phyloP scores from a whole-genome alignment of 1,140 invertebrate genomes.

The Panagrolaimus sp. region DNA sequence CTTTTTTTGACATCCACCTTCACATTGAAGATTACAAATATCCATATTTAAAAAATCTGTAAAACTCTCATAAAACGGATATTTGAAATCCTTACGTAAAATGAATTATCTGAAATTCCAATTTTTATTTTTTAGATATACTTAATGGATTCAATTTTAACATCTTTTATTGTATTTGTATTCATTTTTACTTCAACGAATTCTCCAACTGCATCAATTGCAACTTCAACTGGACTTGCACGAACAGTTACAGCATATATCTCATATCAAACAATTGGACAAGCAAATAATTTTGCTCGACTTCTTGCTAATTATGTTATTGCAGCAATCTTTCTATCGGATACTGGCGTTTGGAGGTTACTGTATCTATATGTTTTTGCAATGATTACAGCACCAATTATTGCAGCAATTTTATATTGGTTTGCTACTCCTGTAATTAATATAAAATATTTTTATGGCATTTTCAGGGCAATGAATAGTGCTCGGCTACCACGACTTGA shows the following conservation, averaged over 20 bases:
- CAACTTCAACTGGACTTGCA: not conserved
- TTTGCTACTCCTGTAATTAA: not conserved
- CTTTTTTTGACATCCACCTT: too few relatives aligned
- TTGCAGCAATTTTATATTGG: constrained; percentile 10
- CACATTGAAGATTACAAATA: too few relatives aligned
- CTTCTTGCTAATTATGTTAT: not conserved
- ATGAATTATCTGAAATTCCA: too few relatives aligned
- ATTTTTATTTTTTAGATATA: not conserved
- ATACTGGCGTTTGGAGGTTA: not conserved
- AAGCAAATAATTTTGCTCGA: not conserved
- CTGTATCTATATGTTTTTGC: not conserved
- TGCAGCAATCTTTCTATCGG: not conserved
- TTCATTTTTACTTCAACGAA: constrained; percentile 6
- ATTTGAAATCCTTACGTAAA: too few relatives aligned
- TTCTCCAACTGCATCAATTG: not conserved
- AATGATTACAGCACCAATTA: not conserved
- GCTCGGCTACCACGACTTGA: not conserved
- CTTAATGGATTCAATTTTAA: not conserved
- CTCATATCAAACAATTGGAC: not conserved
- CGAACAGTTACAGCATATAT: not conserved
- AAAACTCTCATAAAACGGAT: too few relatives aligned
- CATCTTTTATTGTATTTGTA: not conserved
- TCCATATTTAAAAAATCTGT: too few relatives aligned
- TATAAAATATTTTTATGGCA: too few relatives aligned
- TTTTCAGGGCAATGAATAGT: not conserved